Conservation (phyloP, 2,113 vertebrate species). For the Serilophus lunatus region DNA sequence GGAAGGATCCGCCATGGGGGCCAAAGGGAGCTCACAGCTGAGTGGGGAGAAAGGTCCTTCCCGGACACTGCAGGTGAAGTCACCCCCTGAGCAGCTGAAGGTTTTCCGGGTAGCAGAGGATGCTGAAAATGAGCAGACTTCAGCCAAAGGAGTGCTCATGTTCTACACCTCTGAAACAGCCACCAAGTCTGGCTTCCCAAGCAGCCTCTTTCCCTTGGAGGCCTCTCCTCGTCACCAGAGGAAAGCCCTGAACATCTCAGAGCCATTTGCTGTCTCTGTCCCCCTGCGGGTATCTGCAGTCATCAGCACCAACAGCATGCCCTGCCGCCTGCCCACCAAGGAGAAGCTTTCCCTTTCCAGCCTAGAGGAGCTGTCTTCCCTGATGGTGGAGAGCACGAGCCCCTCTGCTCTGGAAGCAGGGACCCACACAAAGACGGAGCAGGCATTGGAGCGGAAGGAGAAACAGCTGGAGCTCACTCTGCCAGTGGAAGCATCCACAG, state of each 20-base stretch:
- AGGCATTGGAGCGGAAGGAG: conserved; percentile 33
- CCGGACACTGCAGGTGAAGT: conserved; percentile 64
- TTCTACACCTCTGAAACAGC: conserved; percentile 84
- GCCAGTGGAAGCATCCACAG: not conserved
- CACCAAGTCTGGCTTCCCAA: conserved; percentile 78
- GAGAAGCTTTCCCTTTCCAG: conserved; percentile 78
- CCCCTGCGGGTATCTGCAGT: conserved; percentile 91
- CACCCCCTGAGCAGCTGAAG: conserved; percentile 90
- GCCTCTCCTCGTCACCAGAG: conserved; percentile 90
- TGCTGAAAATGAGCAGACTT: conserved; percentile 79
- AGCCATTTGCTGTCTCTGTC: conserved; percentile 93
- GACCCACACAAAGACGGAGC: not conserved
- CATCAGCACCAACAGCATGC: conserved; percentile 94
- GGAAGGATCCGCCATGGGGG: conserved; percentile 67
- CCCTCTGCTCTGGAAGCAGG: not conserved
- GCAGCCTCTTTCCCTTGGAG: conserved; percentile 90
- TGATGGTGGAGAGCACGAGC: conserved; percentile 49
- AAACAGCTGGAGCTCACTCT: conserved; percentile 6
- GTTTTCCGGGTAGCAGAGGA: conserved; percentile 88
- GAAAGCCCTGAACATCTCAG: conserved; percentile 94
- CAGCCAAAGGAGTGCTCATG: conserved; percentile 89
- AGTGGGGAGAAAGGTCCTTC: conserved; percentile 47
- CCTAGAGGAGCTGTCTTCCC: conserved; percentile 73
- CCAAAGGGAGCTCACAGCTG: conserved; percentile 71
- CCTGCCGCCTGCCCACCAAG: conserved; percentile 81